Evolutionary conservation across 2,888 invertebrate species (phyloP), one percentile per base, ranked within the genome.

Genomic region (Melitaea athalia): DNA sequence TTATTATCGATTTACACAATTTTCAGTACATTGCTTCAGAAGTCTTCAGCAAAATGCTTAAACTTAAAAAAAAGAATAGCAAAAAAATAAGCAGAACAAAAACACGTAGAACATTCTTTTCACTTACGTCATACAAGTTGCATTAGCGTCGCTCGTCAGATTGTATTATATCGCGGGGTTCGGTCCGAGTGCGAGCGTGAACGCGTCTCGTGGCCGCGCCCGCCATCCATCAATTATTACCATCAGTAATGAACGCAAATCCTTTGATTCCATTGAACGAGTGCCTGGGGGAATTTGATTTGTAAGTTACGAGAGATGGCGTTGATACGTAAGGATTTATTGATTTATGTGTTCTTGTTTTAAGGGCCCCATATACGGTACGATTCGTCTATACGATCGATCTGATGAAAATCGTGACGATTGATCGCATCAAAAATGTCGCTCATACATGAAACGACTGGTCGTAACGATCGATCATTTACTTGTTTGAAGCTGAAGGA

Each of bases 261-360:
- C 91, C 91, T 91, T 90, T 91, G 91, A 92, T 91, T 91, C 91
- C 89, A 91, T 92, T 91, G 89, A 91, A 90, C 84, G 85, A 87
- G 81, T 84, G 85, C 85, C 83, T 79, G 78, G 76, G 86, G 87
- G 85, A 82, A 82, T 82, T 75, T 65, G 63, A 49, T 74, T 66
- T 61, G 17, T 65, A 77, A 79, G 76, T 62, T 62, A 75, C 1
- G 60, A 72, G 81, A 75, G 75, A 49, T 5, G 70, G 77, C 77
- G 74, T 63, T 53, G 47, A 57, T 17, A 38, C 0, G 4, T 10
- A 53, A 43, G 43, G 59, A 59, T 47, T 50, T 38, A 14, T 57
- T 61, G n/a, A 24, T 33, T 33, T 55, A 33, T 10, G 31, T n/a
- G 8, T 52, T 8, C 33, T 4, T 5, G 3, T 42, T 6, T 15